A percentile compares a stretch with the other conserved stretches of the same genome.
Evolutionary conservation across 1,140 invertebrate genomes (phyloP).

Genomic region (Penaeus indicus): DNA sequence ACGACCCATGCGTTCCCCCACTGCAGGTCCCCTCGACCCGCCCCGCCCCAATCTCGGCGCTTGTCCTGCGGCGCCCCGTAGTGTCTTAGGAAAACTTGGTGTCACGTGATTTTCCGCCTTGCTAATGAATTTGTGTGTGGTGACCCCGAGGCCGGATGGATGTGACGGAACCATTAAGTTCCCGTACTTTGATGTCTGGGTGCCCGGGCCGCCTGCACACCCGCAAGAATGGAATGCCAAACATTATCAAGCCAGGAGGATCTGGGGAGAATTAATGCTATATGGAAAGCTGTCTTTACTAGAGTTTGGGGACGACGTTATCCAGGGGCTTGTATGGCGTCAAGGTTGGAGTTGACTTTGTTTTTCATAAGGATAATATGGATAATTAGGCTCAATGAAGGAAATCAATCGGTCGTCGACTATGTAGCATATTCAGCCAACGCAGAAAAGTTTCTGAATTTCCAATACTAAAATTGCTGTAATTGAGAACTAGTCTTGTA

Average conservation of each 20-base stretch:
- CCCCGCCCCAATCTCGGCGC: background rate
- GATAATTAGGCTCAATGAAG: too few species aligned
- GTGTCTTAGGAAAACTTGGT: conserved; percentile 59
- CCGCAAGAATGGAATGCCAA: conserved; percentile 46
- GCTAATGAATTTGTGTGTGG: conserved; percentile 60
- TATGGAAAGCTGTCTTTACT: too few species aligned
- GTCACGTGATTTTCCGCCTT: conserved; percentile 63
- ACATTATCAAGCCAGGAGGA: conserved; percentile 21
- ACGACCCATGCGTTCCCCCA: too few species aligned
- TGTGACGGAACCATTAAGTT: conserved; percentile 62
- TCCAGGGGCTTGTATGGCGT: too few species aligned
- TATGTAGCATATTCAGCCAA: too few species aligned
- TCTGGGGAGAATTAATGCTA: conserved; percentile 17
- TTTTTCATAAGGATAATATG: too few species aligned
- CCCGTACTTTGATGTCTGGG: conserved; percentile 57
- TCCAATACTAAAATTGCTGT: too few species aligned
- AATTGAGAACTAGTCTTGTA: too few species aligned
- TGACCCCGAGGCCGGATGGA: conserved; percentile 58
- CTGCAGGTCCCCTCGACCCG: background rate
- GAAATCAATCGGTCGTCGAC: too few species aligned
- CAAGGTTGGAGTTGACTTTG: too few species aligned
- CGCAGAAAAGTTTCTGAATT: too few species aligned
- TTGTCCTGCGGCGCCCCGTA: conserved; percentile 55
- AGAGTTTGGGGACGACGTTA: too few species aligned
- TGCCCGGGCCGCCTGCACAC: conserved; percentile 14